Percentiles rank a stretch among this genome's conserved stretches.
phyloP scores from a whole-genome alignment of 2,113 vertebrate species.

The Macrotus californicus region DNA sequence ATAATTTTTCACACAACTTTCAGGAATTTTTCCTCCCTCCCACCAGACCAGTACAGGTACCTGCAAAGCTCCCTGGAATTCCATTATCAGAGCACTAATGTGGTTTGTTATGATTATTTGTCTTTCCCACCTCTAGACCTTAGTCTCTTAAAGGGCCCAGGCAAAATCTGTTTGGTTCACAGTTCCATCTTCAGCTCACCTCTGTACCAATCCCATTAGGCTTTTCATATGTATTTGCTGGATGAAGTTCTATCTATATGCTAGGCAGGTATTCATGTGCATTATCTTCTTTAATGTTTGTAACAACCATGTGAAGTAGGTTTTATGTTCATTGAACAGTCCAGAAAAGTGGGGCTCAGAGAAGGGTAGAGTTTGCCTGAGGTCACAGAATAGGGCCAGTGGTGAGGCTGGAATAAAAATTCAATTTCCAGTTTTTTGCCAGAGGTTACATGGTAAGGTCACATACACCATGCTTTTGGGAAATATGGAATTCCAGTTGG shows the following conservation, averaged over 20 bases:
- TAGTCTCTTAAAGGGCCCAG: neutral
- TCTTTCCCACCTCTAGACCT: neutral
- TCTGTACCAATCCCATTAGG: neutral
- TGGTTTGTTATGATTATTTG: neutral
- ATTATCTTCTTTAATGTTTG: neutral
- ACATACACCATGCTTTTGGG: neutral
- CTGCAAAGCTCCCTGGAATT: neutral
- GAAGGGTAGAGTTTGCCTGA: neutral
- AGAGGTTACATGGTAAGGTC: neutral
- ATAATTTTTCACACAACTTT: neutral
- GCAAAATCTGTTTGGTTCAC: neutral
- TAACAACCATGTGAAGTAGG: neutral
- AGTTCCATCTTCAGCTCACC: neutral
- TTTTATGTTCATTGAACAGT: neutral
- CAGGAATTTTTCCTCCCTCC: neutral
- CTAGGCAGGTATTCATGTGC: neutral
- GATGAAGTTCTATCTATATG: neutral
- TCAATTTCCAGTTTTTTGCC: neutral
- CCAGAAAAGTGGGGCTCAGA: neutral
- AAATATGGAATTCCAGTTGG: neutral
- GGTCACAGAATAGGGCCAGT: neutral
- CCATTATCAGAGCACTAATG: neutral
- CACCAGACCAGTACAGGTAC: neutral
- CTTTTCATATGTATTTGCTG: neutral
- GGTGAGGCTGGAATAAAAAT: neutral